Conservation (phyloP, 2,888 invertebrate species). For the Isoperla grammatica region DNA sequence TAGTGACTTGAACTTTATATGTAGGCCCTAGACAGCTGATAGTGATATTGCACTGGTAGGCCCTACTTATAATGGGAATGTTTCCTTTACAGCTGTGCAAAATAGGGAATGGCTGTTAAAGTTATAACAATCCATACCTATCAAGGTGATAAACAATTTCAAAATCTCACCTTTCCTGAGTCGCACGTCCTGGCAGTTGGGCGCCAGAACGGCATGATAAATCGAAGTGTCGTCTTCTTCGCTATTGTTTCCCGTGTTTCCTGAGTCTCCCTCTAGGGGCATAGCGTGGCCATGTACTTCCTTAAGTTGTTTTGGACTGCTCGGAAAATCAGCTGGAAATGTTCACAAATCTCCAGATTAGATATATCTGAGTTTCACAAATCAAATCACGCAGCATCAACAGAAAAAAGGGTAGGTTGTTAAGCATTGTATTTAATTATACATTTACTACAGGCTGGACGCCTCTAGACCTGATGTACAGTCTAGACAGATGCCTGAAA, state of each 20-base stretch:
- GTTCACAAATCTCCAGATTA: neutral
- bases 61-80: too few relatives aligned
- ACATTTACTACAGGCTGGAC: too few relatives aligned
- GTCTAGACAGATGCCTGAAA: too few relatives aligned
- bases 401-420: constrained; percentile 15
- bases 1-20: too few relatives aligned
- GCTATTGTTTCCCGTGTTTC: constrained; percentile 37
- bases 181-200: constrained; percentile 47
- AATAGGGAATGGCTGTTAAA: too few relatives aligned
- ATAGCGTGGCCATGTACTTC: constrained; percentile 50
- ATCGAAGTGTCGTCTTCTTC: constrained; percentile 48
- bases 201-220: constrained; percentile 48
- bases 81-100: too few relatives aligned
- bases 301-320: constrained; percentile 53
- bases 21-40: too few relatives aligned
- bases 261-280: constrained; percentile 45
- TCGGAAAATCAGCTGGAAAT: constrained; percentile 47
- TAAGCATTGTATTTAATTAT: constrained; percentile 2
- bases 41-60: too few relatives aligned
- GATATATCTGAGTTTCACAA: neutral
- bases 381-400: neutral
- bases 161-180: constrained; percentile 46
- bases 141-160: too few relatives aligned
- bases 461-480: too few relatives aligned
- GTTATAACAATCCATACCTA: too few relatives aligned